phyloP scores from a whole-genome alignment of 1,140 invertebrate genomes.

The Pomacea maculata region DNA sequence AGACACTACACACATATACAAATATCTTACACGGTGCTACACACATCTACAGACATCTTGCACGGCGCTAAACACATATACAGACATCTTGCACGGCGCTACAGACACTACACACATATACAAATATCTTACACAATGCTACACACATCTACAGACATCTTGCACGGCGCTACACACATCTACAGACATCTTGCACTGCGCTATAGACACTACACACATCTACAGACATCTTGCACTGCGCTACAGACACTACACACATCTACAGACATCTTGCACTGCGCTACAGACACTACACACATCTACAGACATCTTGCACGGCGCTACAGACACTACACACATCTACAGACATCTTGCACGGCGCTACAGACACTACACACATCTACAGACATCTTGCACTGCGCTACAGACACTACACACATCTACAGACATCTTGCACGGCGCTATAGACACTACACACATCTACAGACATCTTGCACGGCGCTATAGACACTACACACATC shows the following conservation, averaged over 20 bases:
- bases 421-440: neutral
- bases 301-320: neutral
- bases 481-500: too few species aligned
- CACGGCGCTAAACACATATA: neutral
- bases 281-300: neutral
- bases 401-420: neutral
- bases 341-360: neutral
- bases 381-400: neutral
- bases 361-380: neutral
- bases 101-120: neutral
- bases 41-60: neutral
- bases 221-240: neutral
- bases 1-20: neutral
- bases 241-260: neutral
- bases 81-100: neutral
- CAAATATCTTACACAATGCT: too few species aligned
- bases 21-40: neutral
- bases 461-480: too few species aligned
- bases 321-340: neutral
- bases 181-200: too few species aligned
- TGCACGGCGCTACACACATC: neutral
- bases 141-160: neutral
- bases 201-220: neutral
- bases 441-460: too few species aligned
- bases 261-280: neutral